Percentiles rank a stretch among this genome's conserved stretches.
Conservation (phyloP, 2,797 vertebrate species). For the Phataginus tetradactyla region DNA sequence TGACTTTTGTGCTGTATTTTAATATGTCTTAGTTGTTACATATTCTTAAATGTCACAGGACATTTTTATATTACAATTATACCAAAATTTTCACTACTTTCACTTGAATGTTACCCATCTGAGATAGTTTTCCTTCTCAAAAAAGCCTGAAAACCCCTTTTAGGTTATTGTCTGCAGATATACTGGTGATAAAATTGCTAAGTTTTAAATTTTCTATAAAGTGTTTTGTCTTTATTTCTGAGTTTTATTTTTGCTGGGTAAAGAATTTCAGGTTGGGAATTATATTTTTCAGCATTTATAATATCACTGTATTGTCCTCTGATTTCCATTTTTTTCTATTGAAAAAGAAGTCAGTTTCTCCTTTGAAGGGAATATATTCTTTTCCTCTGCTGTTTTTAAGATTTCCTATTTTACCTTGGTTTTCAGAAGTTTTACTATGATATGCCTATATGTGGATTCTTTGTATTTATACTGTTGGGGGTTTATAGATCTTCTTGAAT, state of each 20-base stretch:
- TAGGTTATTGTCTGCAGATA: neutral
- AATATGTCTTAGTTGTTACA: neutral
- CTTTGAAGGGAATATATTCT: neutral
- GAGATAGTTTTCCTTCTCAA: neutral
- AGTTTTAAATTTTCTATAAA: neutral
- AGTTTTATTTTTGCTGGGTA: neutral
- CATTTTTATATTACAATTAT: neutral
- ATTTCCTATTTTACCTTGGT: neutral
- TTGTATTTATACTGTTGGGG: neutral
- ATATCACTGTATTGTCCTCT: neutral
- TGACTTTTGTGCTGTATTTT: neutral
- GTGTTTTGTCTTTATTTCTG: neutral
- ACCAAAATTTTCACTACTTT: neutral
- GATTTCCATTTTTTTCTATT: neutral
- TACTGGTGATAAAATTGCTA: neutral
- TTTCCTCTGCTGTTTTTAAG: neutral
- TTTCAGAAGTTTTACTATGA: conserved; percentile 30
- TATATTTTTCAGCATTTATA: neutral
- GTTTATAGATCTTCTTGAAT: conserved; percentile 1
- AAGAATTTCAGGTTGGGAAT: neutral
- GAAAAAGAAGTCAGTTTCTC: neutral
- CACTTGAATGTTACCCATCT: neutral
- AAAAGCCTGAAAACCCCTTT: neutral
- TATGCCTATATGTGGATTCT: neutral
- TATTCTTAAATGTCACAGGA: neutral